Conservation (phyloP, 2,888 invertebrate genomes). For the Andrena chrysosceles region DNA sequence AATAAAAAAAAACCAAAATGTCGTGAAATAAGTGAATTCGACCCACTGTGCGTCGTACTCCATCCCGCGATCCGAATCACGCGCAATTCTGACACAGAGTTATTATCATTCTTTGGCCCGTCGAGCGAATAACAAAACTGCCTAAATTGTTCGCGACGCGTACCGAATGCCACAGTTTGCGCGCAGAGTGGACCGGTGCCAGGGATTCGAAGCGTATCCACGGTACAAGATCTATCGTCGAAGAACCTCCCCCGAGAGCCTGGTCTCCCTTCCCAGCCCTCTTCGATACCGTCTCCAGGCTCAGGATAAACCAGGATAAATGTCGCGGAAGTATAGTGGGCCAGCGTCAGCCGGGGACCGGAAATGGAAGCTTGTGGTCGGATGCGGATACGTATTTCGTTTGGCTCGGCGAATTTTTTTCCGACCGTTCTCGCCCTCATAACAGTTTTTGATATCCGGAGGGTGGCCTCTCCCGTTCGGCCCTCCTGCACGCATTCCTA, state of each 20-base stretch:
- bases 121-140: neutral
- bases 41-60: too few species aligned
- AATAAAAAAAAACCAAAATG: too few species aligned
- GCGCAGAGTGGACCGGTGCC: conserved; percentile 37
- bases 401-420: conserved; percentile 82
- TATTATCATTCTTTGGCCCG: neutral
- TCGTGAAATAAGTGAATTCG: too few species aligned
- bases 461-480: conserved; percentile 64
- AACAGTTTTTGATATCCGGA: conserved; percentile 83
- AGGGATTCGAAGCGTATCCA: conserved; percentile 52
- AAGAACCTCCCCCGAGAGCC: conserved; percentile 29
- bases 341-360: conserved; percentile 81
- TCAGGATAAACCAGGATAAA: conserved; percentile 87
- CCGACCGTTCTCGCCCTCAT: conserved; percentile 69
- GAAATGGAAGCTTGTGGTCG: conserved; percentile 87
- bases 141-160: neutral
- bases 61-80: too few species aligned
- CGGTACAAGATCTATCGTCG: conserved; percentile 69
- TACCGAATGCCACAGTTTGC: neutral
- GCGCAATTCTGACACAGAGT: too few species aligned
- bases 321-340: conserved; percentile 86
- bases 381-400: conserved; percentile 86
- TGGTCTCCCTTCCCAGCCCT: conserved; percentile 29
- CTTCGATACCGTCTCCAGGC: conserved; percentile 60
- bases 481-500: conserved; percentile 40